phyloP scores from a whole-genome alignment of 2,113 vertebrate species.

The Bujurquina vittata region DNA sequence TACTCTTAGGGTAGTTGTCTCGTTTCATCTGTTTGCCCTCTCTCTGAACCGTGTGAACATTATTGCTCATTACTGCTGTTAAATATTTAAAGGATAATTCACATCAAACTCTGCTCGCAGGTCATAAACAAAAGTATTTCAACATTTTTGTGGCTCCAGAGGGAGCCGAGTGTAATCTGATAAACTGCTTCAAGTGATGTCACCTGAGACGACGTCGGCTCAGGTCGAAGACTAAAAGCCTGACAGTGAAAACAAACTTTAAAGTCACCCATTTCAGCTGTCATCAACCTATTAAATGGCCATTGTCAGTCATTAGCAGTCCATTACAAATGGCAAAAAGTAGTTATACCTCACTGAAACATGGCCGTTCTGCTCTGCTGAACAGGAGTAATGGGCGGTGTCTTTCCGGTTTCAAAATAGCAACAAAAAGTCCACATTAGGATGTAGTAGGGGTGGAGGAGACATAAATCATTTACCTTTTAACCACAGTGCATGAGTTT shows the following conservation, averaged over 20 bases:
- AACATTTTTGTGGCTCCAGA: neutral
- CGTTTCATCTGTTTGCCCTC: conserved; percentile 11
- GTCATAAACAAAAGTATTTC: neutral
- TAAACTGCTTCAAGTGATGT: neutral
- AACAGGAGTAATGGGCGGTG: neutral
- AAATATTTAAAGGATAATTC: conserved; percentile 10
- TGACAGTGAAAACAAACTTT: neutral
- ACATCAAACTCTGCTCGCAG: neutral
- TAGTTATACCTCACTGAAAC: neutral
- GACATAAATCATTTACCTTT: neutral
- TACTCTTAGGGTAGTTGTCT: conserved; percentile 49
- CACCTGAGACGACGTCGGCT: neutral
- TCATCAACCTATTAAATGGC: neutral
- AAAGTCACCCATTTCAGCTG: neutral
- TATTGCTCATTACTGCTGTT: neutral
- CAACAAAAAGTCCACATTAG: neutral
- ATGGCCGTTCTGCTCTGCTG: neutral
- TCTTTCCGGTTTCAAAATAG: neutral
- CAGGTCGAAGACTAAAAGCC: neutral
- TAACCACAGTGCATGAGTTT: neutral
- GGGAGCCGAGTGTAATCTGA: neutral
- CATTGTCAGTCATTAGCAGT: neutral
- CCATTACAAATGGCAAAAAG: neutral
- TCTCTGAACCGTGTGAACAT: neutral
- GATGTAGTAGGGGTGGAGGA: neutral